Percentiles rank a stretch among this genome's conserved stretches.
Evolutionary conservation across 1,140 invertebrate species (phyloP).

Genomic region (Liolophura sinensis): DNA sequence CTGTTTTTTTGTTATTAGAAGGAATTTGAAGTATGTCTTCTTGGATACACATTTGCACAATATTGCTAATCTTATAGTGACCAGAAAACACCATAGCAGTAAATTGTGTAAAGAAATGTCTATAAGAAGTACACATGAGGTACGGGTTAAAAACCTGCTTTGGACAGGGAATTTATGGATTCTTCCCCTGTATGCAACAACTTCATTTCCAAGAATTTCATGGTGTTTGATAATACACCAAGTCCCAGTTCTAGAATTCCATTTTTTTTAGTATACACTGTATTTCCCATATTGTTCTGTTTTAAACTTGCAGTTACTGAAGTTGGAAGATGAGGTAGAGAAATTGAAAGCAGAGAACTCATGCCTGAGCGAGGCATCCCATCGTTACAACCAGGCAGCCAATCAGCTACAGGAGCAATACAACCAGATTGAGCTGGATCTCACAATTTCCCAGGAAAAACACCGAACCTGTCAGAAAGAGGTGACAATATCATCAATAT

Average conservation of each 20-base stretch:
- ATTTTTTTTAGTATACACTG: not conserved
- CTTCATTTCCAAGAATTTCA: not conserved
- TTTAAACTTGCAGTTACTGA: constrained; percentile 35
- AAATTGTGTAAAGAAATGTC: too few relatives aligned
- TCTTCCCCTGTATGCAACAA: too few relatives aligned
- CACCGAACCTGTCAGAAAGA: constrained; percentile 57
- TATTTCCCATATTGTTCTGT: not conserved
- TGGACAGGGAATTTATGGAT: too few relatives aligned
- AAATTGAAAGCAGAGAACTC: constrained; percentile 48
- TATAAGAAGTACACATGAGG: too few relatives aligned
- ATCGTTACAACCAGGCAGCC: constrained; percentile 29
- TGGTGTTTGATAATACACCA: not conserved
- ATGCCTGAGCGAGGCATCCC: constrained; percentile 35
- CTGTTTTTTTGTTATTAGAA: not conserved
- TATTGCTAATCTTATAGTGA: too few relatives aligned
- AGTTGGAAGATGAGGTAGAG: constrained; percentile 48
- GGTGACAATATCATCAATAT: constrained; percentile 22
- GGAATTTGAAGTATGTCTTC: too few relatives aligned
- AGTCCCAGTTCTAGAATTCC: not conserved
- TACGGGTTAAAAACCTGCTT: too few relatives aligned
- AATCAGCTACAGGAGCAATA: constrained; percentile 42
- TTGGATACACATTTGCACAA: too few relatives aligned
- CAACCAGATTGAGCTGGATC: constrained; percentile 51
- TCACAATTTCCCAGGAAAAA: constrained; percentile 55
- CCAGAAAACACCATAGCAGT: too few relatives aligned